Evolutionary conservation across 2,113 vertebrate genomes (phyloP).

Genomic region (Misgurnus anguillicaudatus): DNA sequence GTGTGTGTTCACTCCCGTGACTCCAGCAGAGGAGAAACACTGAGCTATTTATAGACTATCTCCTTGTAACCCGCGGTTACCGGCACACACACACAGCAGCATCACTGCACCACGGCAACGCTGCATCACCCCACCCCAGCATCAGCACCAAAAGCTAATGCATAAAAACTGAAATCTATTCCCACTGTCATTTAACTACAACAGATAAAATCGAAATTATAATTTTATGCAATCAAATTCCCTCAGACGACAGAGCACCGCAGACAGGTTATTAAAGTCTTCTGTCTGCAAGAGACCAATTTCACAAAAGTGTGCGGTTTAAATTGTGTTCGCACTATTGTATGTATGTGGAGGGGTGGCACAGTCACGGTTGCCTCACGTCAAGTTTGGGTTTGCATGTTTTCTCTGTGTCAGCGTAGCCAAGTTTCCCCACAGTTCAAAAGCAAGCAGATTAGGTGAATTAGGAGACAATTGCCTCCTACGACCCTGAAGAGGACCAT

Average conservation of each 20-base stretch:
- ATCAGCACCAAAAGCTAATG: background rate
- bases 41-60: conserved; percentile 76
- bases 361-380: no score
- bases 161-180: background rate
- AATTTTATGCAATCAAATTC: conserved; percentile 4
- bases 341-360: no score
- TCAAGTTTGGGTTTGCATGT: no score
- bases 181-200: background rate
- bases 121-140: conserved; percentile 1
- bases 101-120: conserved; percentile 27
- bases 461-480: no score
- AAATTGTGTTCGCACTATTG: background rate
- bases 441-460: no score
- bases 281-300: background rate
- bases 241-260: background rate
- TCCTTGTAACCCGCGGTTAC: conserved; percentile 59
- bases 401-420: no score
- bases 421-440: no score
- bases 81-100: conserved; percentile 21
- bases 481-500: no score
- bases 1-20: conserved; percentile 69
- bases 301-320: background rate
- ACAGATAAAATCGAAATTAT: background rate
- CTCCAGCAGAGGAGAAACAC: conserved; percentile 61
- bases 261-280: conserved; percentile 15